phyloP scores from a whole-genome alignment of 2,113 vertebrate species.

The Tenrec ecaudatus region DNA sequence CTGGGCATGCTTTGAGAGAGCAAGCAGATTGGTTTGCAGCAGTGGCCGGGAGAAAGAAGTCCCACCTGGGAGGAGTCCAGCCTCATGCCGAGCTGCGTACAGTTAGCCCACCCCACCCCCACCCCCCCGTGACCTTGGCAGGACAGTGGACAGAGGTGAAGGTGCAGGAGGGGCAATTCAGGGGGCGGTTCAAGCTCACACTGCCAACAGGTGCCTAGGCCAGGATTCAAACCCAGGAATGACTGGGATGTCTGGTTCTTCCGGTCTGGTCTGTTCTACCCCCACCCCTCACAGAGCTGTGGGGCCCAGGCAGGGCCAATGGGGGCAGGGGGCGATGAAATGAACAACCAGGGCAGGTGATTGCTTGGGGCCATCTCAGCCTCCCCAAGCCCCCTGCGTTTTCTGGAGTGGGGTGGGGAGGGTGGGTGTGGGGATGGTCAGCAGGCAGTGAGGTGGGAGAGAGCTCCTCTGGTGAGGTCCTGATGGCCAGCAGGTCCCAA shows the following conservation, averaged over 20 bases:
- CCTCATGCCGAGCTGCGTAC: not conserved
- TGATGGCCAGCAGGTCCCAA: not conserved
- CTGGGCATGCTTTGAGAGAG: not conserved
- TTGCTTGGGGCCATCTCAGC: no score
- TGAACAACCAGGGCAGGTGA: not conserved
- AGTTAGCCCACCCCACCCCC: no score
- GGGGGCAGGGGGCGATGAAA: not conserved
- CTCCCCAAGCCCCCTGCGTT: not conserved
- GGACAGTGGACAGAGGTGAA: not conserved
- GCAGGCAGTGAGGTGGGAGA: not conserved
- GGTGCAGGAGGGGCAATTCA: not conserved
- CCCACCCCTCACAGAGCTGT: no score
- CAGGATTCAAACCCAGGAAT: not conserved
- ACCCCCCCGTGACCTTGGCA: not conserved
- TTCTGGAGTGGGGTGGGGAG: not conserved
- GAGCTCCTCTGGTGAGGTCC: not conserved
- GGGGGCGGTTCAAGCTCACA: not conserved
- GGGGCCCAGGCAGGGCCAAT: not conserved
- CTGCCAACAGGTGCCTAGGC: not conserved
- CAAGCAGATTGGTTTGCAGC: not conserved
- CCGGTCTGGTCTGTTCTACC: not conserved
- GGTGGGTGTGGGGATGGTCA: accelerated
- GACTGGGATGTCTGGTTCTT: not conserved
- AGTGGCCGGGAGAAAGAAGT: not conserved
- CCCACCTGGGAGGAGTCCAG: not conserved